Evolutionary conservation across 1,140 invertebrate species (phyloP), one percentile per base, ranked within the genome.

Genomic region (Charaxes varanes): DNA sequence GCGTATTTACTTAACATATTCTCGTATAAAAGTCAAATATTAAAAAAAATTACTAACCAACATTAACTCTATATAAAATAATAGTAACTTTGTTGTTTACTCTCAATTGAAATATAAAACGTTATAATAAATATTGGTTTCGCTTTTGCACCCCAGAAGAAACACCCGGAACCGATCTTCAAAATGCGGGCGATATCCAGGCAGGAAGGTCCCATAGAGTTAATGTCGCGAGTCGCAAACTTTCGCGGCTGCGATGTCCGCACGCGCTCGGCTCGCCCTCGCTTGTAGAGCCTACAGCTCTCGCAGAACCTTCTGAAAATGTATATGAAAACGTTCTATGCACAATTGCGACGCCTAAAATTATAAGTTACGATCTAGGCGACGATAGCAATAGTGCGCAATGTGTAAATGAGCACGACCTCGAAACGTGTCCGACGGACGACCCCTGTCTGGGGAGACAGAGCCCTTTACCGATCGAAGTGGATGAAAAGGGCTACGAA

Each of bases 101-200:
- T 36, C 21, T 47, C 28, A 35, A 45, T 42, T 26, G 37, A 50
- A 43, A 42, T 13, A 48, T 16, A 31, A 46, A 52, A 44, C 42
- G 51, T 10, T 22, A 28, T 40, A 30, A 30, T 41, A 42, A 42
- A 46, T 27, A 61, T 63, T 66, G 62, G 62, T 77, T 79, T 81
- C 64, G 74, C 67, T 79, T 82, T 82, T 80, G 74, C 72, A 83
- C 72, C 76, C 71, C 76, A 83, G 79, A 83, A 69, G 71, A 76
- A 64, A 63, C 77, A 68, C 50, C 79, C 73, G 72, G 69, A 58
- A 78, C 74, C 81, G 77, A 79, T 65, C 74, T 72, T 67, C 77
- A 81, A 78, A 81, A 67, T 61, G 59, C 71, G 56, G 73, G 63
- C 63, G 62, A 72, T 59, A 73, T 64, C 65, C 79, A 83, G 79